phyloP scores from a whole-genome alignment of 2,888 invertebrate genomes.

The Cataglyphis rosenhaueri region DNA sequence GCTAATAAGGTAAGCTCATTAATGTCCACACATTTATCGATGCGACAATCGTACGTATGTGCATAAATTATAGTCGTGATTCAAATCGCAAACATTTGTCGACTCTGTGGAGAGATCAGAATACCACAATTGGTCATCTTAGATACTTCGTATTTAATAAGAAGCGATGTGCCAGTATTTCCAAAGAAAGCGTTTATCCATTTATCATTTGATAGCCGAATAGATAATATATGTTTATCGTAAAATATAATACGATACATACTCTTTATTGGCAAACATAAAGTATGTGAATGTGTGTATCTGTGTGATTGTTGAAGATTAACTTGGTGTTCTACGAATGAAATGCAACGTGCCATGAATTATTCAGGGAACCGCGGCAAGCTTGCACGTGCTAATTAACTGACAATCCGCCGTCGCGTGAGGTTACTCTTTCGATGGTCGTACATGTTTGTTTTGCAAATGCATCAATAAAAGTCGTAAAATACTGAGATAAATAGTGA shows the following conservation, averaged over 20 bases:
- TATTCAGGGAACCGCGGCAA: constrained; percentile 67
- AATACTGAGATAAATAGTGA: not conserved
- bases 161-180: not conserved
- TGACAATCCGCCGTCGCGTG: constrained; percentile 70
- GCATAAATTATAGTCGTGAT: constrained; percentile 36
- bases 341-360: constrained; percentile 65
- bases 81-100: constrained; percentile 32
- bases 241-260: not conserved
- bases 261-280: constrained; percentile 10
- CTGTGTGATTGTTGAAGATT: constrained; percentile 34
- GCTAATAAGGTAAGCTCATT: constrained; percentile 54
- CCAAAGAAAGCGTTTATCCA: not conserved
- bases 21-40: constrained; percentile 34
- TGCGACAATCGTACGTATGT: constrained; percentile 21
- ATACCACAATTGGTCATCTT: not conserved
- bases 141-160: not conserved
- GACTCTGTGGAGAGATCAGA: not conserved
- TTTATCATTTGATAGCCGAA: not conserved
- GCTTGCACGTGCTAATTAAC: constrained; percentile 71
- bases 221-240: not conserved
- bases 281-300: not conserved
- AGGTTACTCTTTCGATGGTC: constrained; percentile 67
- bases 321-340: constrained; percentile 58
- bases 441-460: constrained; percentile 45
- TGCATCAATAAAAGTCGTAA: constrained; percentile 19